Evolutionary conservation across 2,888 invertebrate species (phyloP), one percentile per base, ranked within the genome.

Genomic region (Archaeoteleia sp.): DNA sequence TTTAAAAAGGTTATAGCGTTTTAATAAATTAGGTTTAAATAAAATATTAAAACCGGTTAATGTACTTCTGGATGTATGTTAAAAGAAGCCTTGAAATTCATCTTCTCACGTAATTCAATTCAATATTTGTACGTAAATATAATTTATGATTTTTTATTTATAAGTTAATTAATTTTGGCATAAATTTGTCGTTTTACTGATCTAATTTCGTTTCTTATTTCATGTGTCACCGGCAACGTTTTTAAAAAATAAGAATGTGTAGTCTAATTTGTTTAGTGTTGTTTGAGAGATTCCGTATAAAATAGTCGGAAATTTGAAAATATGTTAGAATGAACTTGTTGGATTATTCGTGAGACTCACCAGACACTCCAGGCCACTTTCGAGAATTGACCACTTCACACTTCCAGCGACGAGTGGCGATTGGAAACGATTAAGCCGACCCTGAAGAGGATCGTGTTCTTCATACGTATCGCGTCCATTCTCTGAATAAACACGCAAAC

Each of bases 381-480:
- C 45, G 29, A 17, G 55, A 45, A 17, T 10, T 30, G 27, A 29
- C 9, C 29, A 39, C 57, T 53, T 40, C 39, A 45, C 65, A 25
- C 57, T 39, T 49, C 20, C 5, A 20, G 20, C 20, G 2, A 20
- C 3, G 20, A 20, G 46, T 14, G 12, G 46, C 15, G 65, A 65
- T 65, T 46, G 57, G 53, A 65, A 57, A 45, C 58, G 57, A 58
- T 46, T 65, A 51, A 46, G 45, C 2, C 65, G 58, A 58, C 65
- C 58, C 65, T 65, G 65, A 58, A 37, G 53, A 65, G 40, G 51
- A 58, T 53, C 46, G 58, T 10, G 53, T 58, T 65, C 65, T 53
- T 51, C 29, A 14, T 12, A 57, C 34, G 30, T 43, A 46, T 46
- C 51, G 25, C 45, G 40, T 39, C 53, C 65, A 51, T 58, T 29